Percentiles rank a stretch among this genome's conserved stretches.
phyloP scores from a whole-genome alignment of 2,888 invertebrate genomes.

The Drosophila melanosoma region DNA sequence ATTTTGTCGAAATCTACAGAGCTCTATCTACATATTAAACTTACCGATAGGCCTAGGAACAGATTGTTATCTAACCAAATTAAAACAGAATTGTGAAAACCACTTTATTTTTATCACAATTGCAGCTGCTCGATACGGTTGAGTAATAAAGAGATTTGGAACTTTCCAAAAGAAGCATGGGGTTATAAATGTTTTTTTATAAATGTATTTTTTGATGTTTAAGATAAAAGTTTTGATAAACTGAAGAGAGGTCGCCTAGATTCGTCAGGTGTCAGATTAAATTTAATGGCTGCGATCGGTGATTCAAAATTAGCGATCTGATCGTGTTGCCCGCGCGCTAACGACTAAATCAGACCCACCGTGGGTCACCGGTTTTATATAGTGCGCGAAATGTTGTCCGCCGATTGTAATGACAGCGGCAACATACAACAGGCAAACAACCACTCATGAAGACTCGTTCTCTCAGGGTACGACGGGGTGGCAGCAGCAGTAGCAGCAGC shows the following conservation, averaged over 20 bases:
- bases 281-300: conserved; percentile 17
- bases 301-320: conserved; percentile 68
- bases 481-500: conserved; percentile 15
- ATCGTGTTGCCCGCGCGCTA: conserved; percentile 84
- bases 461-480: conserved; percentile 35
- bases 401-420: conserved; percentile 39
- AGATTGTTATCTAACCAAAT: conserved; percentile 9
- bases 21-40: conserved; percentile 22
- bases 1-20: conserved; percentile 8
- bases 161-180: background rate
- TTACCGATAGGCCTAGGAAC: conserved; percentile 45
- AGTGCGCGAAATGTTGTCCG: conserved; percentile 63
- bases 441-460: conserved; percentile 55
- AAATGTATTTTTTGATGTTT: background rate
- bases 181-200: background rate
- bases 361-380: conserved; percentile 84
- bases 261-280: conserved; percentile 32
- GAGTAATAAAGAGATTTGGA: conserved; percentile 21
- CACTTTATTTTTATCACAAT: conserved; percentile 20
- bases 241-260: conserved; percentile 8
- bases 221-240: background rate
- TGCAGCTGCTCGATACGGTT: conserved; percentile 5
- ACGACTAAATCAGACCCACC: conserved; percentile 83
- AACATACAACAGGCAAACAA: conserved; percentile 18
- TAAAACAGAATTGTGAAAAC: background rate